Conservation (phyloP, 2,888 invertebrate genomes). For the Agrotis clavis region DNA sequence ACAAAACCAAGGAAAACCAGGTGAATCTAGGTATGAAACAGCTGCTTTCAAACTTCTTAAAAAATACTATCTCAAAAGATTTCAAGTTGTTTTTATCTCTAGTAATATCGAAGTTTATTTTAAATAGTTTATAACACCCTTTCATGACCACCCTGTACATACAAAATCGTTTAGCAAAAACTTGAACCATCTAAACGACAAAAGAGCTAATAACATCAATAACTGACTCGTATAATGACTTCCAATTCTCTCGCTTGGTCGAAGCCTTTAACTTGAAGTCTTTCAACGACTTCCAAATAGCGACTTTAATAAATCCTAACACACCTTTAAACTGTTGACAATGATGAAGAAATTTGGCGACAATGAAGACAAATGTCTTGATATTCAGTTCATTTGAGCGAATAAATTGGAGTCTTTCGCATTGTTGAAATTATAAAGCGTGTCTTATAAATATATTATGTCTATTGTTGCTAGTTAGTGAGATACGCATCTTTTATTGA, state of each 20-base stretch:
- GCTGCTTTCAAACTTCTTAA: too few relatives aligned
- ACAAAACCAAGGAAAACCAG: too few relatives aligned
- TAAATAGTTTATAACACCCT: background rate
- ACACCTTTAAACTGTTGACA: conserved; percentile 73
- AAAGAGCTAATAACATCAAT: conserved; percentile 82
- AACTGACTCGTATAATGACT: conserved; percentile 75
- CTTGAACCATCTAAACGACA: conserved; percentile 79
- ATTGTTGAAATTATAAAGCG: conserved; percentile 33
- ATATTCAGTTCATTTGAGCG: conserved; percentile 65
- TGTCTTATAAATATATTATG: conserved; percentile 21
- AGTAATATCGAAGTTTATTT: too few relatives aligned
- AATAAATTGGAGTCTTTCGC: conserved; percentile 34
- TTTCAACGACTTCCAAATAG: conserved; percentile 79
- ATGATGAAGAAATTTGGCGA: conserved; percentile 62
- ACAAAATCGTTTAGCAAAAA: conserved; percentile 77
- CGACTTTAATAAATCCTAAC: conserved; percentile 78
- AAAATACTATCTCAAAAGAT: too few relatives aligned
- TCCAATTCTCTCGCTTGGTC: conserved; percentile 75
- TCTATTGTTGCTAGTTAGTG: conserved; percentile 12
- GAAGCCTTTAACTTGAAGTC: conserved; percentile 78
- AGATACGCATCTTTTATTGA: background rate
- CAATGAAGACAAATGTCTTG: conserved; percentile 69
- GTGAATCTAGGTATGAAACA: too few relatives aligned
- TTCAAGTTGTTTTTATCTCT: too few relatives aligned
- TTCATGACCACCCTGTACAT: conserved; percentile 73